Conservation (phyloP, 2,797 vertebrate species). For the Acomys russatus region DNA sequence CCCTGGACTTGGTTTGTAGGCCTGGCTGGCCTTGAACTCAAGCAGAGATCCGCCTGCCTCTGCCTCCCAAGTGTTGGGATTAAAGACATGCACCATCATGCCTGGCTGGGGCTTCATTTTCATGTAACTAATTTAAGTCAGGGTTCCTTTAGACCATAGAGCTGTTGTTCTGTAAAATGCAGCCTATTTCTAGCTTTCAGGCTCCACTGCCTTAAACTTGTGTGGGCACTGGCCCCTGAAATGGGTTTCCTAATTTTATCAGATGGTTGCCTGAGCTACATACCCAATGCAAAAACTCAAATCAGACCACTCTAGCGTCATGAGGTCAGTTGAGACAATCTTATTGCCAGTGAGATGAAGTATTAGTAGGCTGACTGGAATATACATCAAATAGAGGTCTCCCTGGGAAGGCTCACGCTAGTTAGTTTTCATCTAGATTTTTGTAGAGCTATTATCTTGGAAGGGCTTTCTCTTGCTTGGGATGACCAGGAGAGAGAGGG, state of each 20-base stretch:
- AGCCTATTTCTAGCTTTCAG: background rate
- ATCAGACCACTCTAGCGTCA: background rate
- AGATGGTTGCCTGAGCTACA: background rate
- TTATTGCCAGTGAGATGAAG: background rate
- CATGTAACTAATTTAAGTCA: conserved; percentile 58
- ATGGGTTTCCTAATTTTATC: background rate
- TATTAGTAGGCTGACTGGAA: background rate
- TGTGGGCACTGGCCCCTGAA: background rate
- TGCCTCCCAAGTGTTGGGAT: too few species aligned
- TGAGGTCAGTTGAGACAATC: background rate
- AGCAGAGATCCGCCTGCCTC: too few species aligned
- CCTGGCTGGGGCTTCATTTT: conserved; percentile 53
- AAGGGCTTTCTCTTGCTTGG: background rate
- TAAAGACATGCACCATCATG: too few species aligned
- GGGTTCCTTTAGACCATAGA: conserved; percentile 23
- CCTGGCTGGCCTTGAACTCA: too few species aligned
- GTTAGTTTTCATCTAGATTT: background rate
- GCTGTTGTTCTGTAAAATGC: background rate
- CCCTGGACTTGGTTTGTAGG: background rate
- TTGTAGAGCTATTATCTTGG: background rate
- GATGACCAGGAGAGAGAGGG: background rate
- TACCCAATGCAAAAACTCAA: background rate
- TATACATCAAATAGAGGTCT: background rate
- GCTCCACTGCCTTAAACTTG: background rate
- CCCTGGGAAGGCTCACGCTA: too few species aligned